These are phyloP conservation scores for Aptenodytes forsteri DNA, from an alignment of 2,113 vertebrate genomes.

Conservation along the genomic window DNA sequence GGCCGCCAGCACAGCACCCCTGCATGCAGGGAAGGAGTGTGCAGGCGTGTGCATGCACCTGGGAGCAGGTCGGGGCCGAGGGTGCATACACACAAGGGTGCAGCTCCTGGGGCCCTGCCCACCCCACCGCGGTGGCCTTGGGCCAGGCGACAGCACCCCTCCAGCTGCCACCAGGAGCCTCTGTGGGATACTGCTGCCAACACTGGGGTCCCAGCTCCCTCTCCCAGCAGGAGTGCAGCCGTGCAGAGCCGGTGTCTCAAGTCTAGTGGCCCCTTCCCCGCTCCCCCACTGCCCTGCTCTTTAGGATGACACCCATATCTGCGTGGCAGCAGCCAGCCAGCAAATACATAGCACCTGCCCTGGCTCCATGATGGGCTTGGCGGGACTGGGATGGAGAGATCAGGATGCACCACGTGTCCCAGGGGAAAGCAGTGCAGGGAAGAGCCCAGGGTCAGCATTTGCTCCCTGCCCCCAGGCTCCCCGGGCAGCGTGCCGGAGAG, in stretches of 20 bases:
- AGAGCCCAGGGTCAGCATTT: not conserved
- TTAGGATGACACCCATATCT: not conserved
- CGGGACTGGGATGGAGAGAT: not conserved
- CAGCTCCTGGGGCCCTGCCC: not conserved
- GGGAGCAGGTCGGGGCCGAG: not conserved
- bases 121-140: fast-evolving
- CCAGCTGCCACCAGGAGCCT: not conserved
- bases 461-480: not conserved
- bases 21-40: not conserved
- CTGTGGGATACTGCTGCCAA: not conserved
- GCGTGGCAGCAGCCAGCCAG: not conserved
- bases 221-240: not conserved
- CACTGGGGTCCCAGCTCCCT: not conserved
- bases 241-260: fast-evolving
- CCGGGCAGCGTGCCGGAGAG: not conserved
- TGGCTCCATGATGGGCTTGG: not conserved
- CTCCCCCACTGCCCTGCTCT: not conserved
- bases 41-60: not conserved
- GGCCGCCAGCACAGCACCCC: not conserved
- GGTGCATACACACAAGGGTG: not conserved
- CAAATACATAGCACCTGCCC: not conserved
- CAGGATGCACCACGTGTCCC: not conserved
- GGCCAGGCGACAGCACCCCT: fast-evolving
- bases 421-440: not conserved
- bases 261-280: not conserved